Base-by-base conservation (phyloP, 1,140 invertebrate genomes). In the Drosophila kikkawai region DNA sequence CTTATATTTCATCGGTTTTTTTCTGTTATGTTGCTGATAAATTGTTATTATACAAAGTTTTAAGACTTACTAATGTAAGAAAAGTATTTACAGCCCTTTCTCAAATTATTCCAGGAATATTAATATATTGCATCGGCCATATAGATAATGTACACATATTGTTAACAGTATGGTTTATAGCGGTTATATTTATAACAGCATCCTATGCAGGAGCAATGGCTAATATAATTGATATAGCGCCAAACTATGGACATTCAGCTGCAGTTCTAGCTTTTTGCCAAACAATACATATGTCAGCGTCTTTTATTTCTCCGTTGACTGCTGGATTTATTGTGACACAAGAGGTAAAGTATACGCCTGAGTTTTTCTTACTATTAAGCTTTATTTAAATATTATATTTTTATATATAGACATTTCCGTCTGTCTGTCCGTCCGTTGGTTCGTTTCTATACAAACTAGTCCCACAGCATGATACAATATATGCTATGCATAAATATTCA, bases 201-300 rank as follows among this genome's bases (percentile, higher is more conserved):
- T 94, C 95, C 2, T 96, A 96, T 86, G 96, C 95, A 7, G 96
- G 96, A 57, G 95, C 96, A n/a, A 96, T 96, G 96, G 95, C 95
- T 1, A 96, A 95, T 80, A 95, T 96, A 75, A 95, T 96, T 17
- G 96, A 96, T 79, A 95, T 96, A 58, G 95, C 95, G 8, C 95
- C 96, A 42, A 96, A 96, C 93, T 95, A 96, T 80, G 95, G 95
- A 64, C 83, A 86, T 53, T 86, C 85, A 32, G 95, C 95, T 41
- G 95, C 95, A 36, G 95, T 96, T 67, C 90, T 96, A 74, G 95
- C 95, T 11, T 96, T 96, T 91, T 95, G 95, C 76, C 96, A 96
- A 93, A 96, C 96, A 45, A 96, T 96, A 77, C 96, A 96, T 86
- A 96, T 96, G 95, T 94, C 95, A 37, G 96, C 96, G 22, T 96